Evolutionary conservation across 2,113 vertebrate species (phyloP).

Genomic region (Charadrius vociferus): DNA sequence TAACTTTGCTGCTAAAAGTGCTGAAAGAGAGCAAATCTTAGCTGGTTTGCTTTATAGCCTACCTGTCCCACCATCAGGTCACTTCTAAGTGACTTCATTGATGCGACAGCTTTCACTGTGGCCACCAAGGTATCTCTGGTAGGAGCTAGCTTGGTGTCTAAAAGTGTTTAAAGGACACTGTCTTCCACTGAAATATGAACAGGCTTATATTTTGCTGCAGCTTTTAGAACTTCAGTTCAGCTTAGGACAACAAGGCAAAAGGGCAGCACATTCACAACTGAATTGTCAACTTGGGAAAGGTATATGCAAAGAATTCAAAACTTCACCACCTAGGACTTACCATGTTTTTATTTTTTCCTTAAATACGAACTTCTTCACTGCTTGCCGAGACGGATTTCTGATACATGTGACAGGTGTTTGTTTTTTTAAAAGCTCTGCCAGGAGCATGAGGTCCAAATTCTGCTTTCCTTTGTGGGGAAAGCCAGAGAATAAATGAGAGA

Average conservation of each 20-base stretch:
- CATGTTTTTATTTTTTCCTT: not conserved
- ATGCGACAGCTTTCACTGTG: not conserved
- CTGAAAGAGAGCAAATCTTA: not conserved
- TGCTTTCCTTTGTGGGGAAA: not conserved
- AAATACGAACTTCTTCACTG: not conserved
- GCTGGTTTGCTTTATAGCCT: not conserved
- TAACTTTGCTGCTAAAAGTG: not conserved
- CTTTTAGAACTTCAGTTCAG: not conserved
- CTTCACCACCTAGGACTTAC: not conserved
- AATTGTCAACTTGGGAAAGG: not conserved
- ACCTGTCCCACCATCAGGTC: not conserved
- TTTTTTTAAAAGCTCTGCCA: not conserved
- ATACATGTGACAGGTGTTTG: not conserved
- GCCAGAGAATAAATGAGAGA: not conserved
- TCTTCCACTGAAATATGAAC: not conserved
- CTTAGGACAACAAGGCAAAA: not conserved
- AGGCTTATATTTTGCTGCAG: not conserved
- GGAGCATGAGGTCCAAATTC: not conserved
- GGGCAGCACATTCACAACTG: not conserved
- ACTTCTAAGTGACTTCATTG: not conserved
- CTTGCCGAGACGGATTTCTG: not conserved
- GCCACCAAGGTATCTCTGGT: not conserved
- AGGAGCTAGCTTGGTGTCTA: not conserved
- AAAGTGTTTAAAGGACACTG: not conserved
- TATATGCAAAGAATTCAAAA: not conserved